Base-by-base conservation (phyloP, 2,113 vertebrate genomes). In the Phylloscopus trochiloides region DNA sequence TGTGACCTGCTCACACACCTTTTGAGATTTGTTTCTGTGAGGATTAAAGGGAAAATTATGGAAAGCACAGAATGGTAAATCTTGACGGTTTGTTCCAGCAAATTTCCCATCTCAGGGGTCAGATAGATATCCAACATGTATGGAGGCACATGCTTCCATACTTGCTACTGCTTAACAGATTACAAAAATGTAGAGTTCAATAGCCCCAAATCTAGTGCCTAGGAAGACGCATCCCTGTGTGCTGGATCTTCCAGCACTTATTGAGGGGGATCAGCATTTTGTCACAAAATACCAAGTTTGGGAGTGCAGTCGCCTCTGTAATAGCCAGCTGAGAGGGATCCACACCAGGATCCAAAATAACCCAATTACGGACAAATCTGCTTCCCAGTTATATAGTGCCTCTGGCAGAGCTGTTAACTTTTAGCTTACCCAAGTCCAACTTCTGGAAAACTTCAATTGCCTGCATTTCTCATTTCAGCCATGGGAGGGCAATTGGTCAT, bases 401-500 rank as follows among this genome's bases (percentile, higher is more conserved):
- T 66, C 32, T 43, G 47, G 55, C 55, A 34, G 75, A 65, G 29
- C 8, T 7, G 9, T 47, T 88, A 40, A 6, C 25, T 52, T 71
- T 25, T 19, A 45, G 5, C 6, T 63, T 32, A 47, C 3, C 10
- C 4, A 48, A 45, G 16, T 3, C 6, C 3, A 38, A 11, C 7
- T 28, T 26, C 38, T 5, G 78, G 26, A 43, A 36, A 71, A 43
- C 29, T 43, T 24, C 43, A 34, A 4, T 32, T 51, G n/a, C 32
- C 61, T 95, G 94, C 86, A 90, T 68, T 93, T 94, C 88, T 94
- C n/a, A 63, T 26, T 61, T 76, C 32, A 81, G 25, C 92, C 96
- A 95, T 36, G 2, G 40, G 96, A 92, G 94, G 96, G 96, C 95
- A 84, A 74, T 32, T 17, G 57, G 14, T 32, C 52, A 77, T 28